Conservation (phyloP, 2,113 vertebrate species). For the Datnioides undecimradiatus region DNA sequence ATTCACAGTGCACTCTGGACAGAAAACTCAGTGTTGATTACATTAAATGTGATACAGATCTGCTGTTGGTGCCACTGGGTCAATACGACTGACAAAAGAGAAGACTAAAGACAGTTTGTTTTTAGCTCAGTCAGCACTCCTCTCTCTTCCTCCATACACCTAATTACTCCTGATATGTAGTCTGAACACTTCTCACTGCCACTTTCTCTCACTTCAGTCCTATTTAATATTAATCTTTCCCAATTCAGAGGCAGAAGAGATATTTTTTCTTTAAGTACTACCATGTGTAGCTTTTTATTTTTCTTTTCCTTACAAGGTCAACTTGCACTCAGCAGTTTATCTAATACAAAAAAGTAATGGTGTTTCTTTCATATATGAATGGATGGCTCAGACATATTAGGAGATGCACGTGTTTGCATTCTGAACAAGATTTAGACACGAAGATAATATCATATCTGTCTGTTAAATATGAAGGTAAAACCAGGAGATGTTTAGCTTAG, state of each 20-base stretch:
- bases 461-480: not conserved
- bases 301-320: not conserved
- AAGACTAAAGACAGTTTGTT: conserved; percentile 10
- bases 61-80: conserved; percentile 46
- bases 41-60: conserved; percentile 61
- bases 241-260: not conserved
- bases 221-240: not conserved
- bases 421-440: not conserved
- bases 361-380: not conserved
- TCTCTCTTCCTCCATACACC: conserved; percentile 13
- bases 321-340: not conserved
- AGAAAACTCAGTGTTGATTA: conserved; percentile 66
- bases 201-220: not conserved
- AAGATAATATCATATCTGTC: not conserved
- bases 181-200: not conserved
- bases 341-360: not conserved
- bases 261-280: not conserved
- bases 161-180: conserved; percentile 46
- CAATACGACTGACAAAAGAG: conserved; percentile 61
- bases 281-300: not conserved
- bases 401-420: not conserved
- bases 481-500: not conserved
- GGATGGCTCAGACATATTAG: not conserved
- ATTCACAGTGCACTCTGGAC: conserved; percentile 15
- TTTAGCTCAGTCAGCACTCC: conserved; percentile 50